phyloP scores from a whole-genome alignment of 1,140 invertebrate genomes.

The Oryzaephilus surinamensis region DNA sequence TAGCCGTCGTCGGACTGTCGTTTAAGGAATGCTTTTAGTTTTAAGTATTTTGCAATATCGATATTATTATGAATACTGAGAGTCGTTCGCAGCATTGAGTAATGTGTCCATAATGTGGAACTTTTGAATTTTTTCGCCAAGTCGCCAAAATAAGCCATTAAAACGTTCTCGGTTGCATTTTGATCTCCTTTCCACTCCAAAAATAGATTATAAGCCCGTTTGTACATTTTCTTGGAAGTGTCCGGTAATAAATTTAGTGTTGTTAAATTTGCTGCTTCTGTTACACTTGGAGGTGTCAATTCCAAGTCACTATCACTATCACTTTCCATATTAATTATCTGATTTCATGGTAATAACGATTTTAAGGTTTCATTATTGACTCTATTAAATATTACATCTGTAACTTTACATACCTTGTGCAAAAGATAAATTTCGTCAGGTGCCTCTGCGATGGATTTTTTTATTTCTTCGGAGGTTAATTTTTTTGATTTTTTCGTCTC shows the following conservation, averaged over 20 bases:
- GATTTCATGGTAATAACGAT: too few relatives aligned
- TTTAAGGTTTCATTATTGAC: too few relatives aligned
- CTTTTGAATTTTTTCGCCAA: constrained; percentile 3
- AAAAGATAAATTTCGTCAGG: too few relatives aligned
- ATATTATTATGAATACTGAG: constrained; percentile 2
- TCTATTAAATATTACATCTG: too few relatives aligned
- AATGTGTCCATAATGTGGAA: constrained; percentile 5
- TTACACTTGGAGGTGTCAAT: too few relatives aligned
- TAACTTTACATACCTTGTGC: too few relatives aligned
- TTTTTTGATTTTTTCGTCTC: too few relatives aligned
- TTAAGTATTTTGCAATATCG: constrained; percentile 3
- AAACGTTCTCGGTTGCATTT: constrained; percentile 1
- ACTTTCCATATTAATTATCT: too few relatives aligned
- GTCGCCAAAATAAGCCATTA: constrained; percentile 3
- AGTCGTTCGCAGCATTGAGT: constrained; percentile 4
- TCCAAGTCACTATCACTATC: too few relatives aligned
- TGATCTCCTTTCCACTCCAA: constrained; percentile 1
- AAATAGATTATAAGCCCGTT: constrained; percentile 1
- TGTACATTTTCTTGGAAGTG: not conserved
- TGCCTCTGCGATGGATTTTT: too few relatives aligned
- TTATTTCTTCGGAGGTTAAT: too few relatives aligned
- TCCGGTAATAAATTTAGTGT: constrained; percentile 1
- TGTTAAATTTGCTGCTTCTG: not conserved
- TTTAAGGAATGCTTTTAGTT: constrained; percentile 7
- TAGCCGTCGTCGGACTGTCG: too few relatives aligned